phyloP scores from a whole-genome alignment of 2,888 invertebrate species.

The Flabesymbios commensalis region DNA sequence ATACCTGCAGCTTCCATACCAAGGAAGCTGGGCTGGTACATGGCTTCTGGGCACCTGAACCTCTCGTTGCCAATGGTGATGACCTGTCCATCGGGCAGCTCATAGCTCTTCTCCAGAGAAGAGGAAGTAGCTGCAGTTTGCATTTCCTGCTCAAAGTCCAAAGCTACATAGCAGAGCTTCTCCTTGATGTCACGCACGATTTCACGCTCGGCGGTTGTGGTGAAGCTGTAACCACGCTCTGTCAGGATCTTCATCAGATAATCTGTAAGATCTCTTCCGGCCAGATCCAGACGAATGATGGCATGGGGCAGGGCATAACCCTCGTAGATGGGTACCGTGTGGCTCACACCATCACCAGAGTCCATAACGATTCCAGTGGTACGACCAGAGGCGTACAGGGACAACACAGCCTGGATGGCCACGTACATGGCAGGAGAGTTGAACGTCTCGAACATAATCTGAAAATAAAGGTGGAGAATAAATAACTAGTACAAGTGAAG shows the following conservation, averaged over 20 bases:
- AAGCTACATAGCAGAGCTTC: constrained; percentile 89
- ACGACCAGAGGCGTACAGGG: constrained; percentile 65
- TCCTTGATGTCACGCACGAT: constrained; percentile 93
- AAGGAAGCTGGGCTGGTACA: constrained; percentile 59
- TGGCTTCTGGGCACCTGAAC: constrained; percentile 54
- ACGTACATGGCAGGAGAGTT: constrained; percentile 46
- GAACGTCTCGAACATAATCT: constrained; percentile 39
- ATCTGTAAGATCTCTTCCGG: constrained; percentile 33
- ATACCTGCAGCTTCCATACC: constrained; percentile 47
- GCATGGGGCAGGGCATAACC: constrained; percentile 92
- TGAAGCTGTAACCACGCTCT: constrained; percentile 57
- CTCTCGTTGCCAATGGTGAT: constrained; percentile 55
- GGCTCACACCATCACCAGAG: constrained; percentile 70
- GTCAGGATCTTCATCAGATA: constrained; percentile 67
- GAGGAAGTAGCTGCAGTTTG: constrained; percentile 88
- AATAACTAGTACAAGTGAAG: not conserved
- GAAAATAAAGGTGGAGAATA: not conserved
- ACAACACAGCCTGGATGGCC: constrained; percentile 46
- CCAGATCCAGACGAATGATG: constrained; percentile 77
- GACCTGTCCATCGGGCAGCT: constrained; percentile 50
- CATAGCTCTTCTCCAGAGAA: constrained; percentile 86
- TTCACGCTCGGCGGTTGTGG: constrained; percentile 75
- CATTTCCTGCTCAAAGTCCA: constrained; percentile 96
- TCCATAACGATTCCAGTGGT: constrained; percentile 69
- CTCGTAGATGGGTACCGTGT: constrained; percentile 95